Percentiles rank a stretch among this genome's conserved stretches.
Conservation (phyloP, 2,113 vertebrate genomes). For the Xiphophorus couchianus region DNA sequence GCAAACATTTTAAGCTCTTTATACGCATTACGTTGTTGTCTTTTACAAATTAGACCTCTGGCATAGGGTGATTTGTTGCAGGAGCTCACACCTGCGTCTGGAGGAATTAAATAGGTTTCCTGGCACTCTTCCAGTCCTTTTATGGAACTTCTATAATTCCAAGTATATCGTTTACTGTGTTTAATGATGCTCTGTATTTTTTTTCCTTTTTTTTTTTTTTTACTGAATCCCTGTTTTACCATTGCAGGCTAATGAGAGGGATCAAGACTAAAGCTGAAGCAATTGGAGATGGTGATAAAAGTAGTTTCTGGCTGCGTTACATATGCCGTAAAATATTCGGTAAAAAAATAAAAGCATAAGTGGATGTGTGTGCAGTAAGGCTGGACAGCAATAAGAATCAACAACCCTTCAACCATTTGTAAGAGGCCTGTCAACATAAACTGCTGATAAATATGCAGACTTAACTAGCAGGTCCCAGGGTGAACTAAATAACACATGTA, state of each 20-base stretch:
- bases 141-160: slow-evolving; percentile 67
- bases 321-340: slow-evolving; percentile 51
- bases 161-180: slow-evolving; percentile 72
- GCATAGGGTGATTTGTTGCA: slow-evolving; percentile 65
- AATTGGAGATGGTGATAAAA: slow-evolving; percentile 68
- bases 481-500: slow-evolving; percentile 20
- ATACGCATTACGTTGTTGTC: slow-evolving; percentile 71
- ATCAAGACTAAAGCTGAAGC: slow-evolving; percentile 53
- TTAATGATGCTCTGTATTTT: slow-evolving; percentile 75
- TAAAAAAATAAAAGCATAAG: slow-evolving; percentile 17
- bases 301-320: slow-evolving; percentile 64
- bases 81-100: slow-evolving; percentile 66
- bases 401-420: slow-evolving; percentile 22
- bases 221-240: slow-evolving; percentile 73
- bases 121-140: slow-evolving; percentile 71
- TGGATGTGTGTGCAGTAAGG: background rate
- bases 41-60: slow-evolving; percentile 75
- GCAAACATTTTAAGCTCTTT: slow-evolving; percentile 56
- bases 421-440: slow-evolving; percentile 25
- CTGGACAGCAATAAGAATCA: slow-evolving; percentile 34
- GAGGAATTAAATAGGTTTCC: slow-evolving; percentile 73
- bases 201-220: slow-evolving; percentile 22
- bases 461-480: slow-evolving; percentile 25
- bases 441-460: slow-evolving; percentile 27
- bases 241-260: slow-evolving; percentile 67